Conservation (phyloP, 2,797 vertebrate species). For the Hyperoplus lanceolatus region DNA sequence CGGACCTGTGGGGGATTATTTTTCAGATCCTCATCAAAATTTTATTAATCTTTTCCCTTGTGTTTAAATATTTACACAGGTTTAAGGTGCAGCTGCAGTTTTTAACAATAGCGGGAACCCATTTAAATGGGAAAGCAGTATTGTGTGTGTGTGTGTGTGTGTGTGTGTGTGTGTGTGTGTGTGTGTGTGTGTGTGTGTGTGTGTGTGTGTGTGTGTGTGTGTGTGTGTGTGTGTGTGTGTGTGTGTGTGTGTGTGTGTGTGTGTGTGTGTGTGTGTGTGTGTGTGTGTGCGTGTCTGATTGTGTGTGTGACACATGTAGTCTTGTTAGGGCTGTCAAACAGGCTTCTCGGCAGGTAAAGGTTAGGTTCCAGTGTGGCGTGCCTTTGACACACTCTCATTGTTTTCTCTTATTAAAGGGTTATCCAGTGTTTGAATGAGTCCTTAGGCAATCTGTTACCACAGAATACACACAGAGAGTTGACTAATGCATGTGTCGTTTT, state of each 20-base stretch:
- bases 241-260: too few species aligned
- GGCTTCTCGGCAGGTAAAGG: slow-evolving; percentile 13
- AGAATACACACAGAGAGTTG: background rate
- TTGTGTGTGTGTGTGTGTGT: too few species aligned
- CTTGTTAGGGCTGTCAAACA: slow-evolving; percentile 28
- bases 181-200: too few species aligned
- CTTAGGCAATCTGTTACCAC: background rate
- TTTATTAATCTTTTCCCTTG: slow-evolving; percentile 26
- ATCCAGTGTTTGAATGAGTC: background rate
- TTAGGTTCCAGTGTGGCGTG: slow-evolving; percentile 52
- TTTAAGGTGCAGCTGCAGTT: slow-evolving; percentile 23
- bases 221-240: too few species aligned
- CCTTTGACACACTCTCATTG: slow-evolving; percentile 27
- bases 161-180: too few species aligned
- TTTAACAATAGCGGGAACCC: slow-evolving; percentile 38
- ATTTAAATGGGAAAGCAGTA: slow-evolving; percentile 8
- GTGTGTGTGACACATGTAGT: slow-evolving; percentile 27
- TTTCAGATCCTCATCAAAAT: slow-evolving; percentile 55
- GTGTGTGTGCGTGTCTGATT: background rate
- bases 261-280: background rate
- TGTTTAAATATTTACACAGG: slow-evolving; percentile 76
- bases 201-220: too few species aligned
- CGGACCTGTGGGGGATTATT: background rate
- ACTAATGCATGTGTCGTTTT: background rate
- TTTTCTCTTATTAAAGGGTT: slow-evolving; percentile 34